Evolutionary conservation across 2,888 invertebrate species (phyloP), one percentile per base, ranked within the genome.

Genomic region (Latrodectus hesperus): DNA sequence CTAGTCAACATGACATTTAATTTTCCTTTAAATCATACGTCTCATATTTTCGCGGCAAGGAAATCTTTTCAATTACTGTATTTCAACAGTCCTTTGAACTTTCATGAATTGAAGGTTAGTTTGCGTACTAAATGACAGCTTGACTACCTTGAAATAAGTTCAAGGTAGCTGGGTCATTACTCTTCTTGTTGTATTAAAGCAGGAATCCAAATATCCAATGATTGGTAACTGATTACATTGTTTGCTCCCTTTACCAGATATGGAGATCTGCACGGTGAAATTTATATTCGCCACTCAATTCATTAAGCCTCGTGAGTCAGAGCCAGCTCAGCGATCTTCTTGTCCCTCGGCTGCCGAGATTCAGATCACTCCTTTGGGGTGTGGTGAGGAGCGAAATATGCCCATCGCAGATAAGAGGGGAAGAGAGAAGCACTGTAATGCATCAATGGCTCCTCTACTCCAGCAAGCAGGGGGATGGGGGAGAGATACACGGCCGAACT

Each of bases 111-210:
- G 74, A 84, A 74, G 79, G 84, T 74, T 74, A 68, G 60, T 74
- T 53, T 22, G 68, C 67, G 53, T 72, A 12, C 22, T 60, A 84
- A 77, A 72, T 65, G 84, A 72, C 75, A 87, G 77, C 80, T 77
- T 73, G 81, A 72, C 81, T 81, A 81, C 86, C 86, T 87, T 81
- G 81, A 68, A 22, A 67, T 70, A 81, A 87, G 81, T 87, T 87
- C 77, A 81, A 86, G 85, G 85, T 74, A 74, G 74, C 67, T 76
- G 81, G 81, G 86, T 81, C 77, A 81, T 80, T 87, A 81, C 52
- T 76, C 53, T 72, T 53, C 77, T 68, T 53, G 81, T 87, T 87
- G 76, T 86, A 26, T 49, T 53, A 71, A 72, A 38, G 53, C 26
- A 65, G 17, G 49, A n/a, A 51, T 53, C 55, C 5, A 65, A 73